Evolutionary conservation across 92 coral and sea anemone genomes (phyloP), one percentile per base, ranked within the genome.

Genomic region (Pocillopora grandis): DNA sequence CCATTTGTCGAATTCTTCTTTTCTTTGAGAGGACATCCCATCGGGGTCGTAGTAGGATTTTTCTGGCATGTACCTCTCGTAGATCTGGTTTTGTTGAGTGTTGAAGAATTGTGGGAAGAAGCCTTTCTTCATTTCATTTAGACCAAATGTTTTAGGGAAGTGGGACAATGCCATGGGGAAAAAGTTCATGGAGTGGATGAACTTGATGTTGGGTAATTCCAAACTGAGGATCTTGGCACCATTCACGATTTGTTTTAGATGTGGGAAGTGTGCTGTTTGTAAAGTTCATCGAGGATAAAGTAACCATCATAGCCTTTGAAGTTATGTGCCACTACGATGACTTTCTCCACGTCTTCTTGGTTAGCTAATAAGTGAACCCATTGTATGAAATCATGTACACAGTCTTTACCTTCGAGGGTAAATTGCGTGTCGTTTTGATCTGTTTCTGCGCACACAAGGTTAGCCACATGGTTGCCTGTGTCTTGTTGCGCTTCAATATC

Each of bases 21-120:
- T 27, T 27, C 27, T 27, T 27, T 27, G 27, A 27, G 27, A 1
- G 27, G 27, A 27, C 0, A 27, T 27, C 27, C 27, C 27, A 27
- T 27, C 27, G 27, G 27, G 27, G 27, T 27, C 27, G 1, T 27
- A 27, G 1, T 27, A 27, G 27, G 27, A 27, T 27, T 27, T 27
- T 0, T 27, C 27, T 27, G 27, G 27, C 27, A 27, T 27, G 27
- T 48, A 52, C 2, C 84, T 65, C 17, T 13, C 58, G 18, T 67
- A 80, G 0, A 0, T 2, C 10, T 80, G 76, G 13, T 80, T 0
- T 0, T 55, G 64, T 0, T 2, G 6, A 0, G 27, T 69, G 66
- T 66, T 80, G 27, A 80, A 80, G 18, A 66, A 55, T 1, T 67
- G 66, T 9, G 67, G 66, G 10, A 55, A 68, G 52, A 67, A 67